Conservation (phyloP, 2,797 vertebrate genomes). For the Liasis olivaceus region DNA sequence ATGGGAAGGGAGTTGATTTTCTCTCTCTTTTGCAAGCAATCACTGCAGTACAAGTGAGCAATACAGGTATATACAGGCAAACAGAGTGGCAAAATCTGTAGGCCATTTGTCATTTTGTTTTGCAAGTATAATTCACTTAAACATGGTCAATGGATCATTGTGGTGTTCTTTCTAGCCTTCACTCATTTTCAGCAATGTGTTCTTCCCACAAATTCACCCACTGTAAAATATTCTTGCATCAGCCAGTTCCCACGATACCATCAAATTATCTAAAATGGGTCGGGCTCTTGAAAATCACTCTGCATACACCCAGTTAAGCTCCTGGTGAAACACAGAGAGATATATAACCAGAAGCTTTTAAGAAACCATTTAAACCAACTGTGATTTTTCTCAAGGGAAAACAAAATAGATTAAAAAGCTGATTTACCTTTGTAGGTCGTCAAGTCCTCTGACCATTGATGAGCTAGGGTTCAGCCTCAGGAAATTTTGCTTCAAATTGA, state of each 20-base stretch:
- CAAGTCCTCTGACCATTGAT: constrained; percentile 80
- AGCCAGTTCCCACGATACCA: neutral
- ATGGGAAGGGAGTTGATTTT: neutral
- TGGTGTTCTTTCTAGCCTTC: neutral
- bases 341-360: neutral
- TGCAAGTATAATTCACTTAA: neutral
- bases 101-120: neutral
- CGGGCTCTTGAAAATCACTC: neutral
- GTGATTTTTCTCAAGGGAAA: neutral
- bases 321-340: neutral
- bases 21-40: neutral
- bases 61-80: neutral
- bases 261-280: neutral
- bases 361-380: neutral
- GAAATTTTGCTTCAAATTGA: constrained; percentile 98
- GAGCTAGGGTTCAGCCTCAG: constrained; percentile 75
- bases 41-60: neutral
- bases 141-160: neutral
- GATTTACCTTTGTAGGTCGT: constrained; percentile 90
- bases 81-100: neutral
- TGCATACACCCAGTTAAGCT: neutral
- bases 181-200: neutral
- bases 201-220: neutral
- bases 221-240: neutral
- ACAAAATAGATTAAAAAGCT: neutral